Base-by-base conservation (phyloP, 2,113 vertebrate species). In the Microtus richardsoni region DNA sequence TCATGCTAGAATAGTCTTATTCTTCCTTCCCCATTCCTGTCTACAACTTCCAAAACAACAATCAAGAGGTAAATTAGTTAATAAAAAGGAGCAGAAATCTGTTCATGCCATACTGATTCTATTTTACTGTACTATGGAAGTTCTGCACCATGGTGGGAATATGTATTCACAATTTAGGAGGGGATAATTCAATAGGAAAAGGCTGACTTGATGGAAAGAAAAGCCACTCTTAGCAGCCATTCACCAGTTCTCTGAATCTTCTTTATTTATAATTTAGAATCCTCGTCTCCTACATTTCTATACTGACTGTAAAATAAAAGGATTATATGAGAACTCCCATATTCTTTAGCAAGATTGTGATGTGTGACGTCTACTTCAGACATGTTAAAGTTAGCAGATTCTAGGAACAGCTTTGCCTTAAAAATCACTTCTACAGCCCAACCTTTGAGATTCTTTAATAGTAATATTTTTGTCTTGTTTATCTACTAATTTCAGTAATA, bases 1-100 rank as follows among this genome's bases (percentile, higher is more conserved):
- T 88, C 93, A 94, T 93, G 66, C 77, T 94, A 94, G 75, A n/a
- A 86, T 74, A 90, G 93, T 79, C 33, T 77, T 96, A 24, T 88
- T 78, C 28, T 66, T n/a, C 88, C 28, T 4, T 88, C 49, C 30
- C 28, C 70, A 39, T 52, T 71, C 22, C 19, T 41, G n/a, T 6
- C 14, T 26, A 62, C 62, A 78, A 13, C 4, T 36, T 47, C 28
- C 12, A 88, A 93, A 96, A 89, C 71, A 92, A 77, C 73, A 93
- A 44, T 78, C 6, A 60, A 39, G 58, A 60, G n/a, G 24, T 44
- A 21, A 33, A 85, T 19, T 11, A 11, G 21, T 33, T 33, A 21
- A 33, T 12, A 12, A 36, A 68, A 3, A 58, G 22, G 22, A 44
- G 16, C 88, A 68, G 44, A 77, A 47, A 44, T 14, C 36, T 91